Conservation (phyloP, 2,113 vertebrate genomes). For the Erythrolamprus reginae region DNA sequence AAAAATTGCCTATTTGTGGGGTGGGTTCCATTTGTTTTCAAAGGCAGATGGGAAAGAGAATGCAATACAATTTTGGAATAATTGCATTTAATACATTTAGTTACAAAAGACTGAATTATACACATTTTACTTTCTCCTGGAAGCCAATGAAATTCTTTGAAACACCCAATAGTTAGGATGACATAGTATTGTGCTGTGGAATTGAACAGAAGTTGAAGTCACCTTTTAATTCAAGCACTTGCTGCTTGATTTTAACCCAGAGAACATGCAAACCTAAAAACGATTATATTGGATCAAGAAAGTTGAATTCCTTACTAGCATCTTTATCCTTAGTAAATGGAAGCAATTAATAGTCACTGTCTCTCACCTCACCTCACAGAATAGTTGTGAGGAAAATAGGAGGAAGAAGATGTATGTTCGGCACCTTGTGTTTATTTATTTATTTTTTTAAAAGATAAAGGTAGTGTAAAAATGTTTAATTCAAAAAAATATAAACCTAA, state of each 20-base stretch:
- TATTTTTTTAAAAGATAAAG: not conserved
- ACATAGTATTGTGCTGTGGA: not conserved
- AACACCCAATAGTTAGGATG: not conserved
- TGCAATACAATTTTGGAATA: slow-evolving; percentile 44
- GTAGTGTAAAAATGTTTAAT: not conserved
- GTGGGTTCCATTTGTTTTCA: slow-evolving; percentile 31
- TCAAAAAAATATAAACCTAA: not conserved
- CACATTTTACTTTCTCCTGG: slow-evolving; percentile 14
- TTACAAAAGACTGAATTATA: slow-evolving; percentile 33
- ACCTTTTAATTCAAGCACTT: not conserved
- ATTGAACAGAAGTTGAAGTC: not conserved
- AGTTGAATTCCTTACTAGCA: not conserved
- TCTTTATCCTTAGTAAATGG: not conserved
- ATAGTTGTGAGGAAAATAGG: not conserved
- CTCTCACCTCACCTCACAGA: not conserved
- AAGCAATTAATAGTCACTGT: not conserved
- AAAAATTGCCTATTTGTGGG: not conserved
- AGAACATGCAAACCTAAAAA: not conserved
- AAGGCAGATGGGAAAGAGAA: slow-evolving; percentile 36
- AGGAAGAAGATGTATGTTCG: not conserved
- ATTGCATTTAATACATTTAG: slow-evolving; percentile 37
- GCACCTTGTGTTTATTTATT: not conserved
- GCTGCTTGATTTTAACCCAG: not conserved
- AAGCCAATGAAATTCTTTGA: not conserved
- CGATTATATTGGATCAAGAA: not conserved